phyloP scores from a whole-genome alignment of 2,113 vertebrate species.

The Hippocampus guttulatus region DNA sequence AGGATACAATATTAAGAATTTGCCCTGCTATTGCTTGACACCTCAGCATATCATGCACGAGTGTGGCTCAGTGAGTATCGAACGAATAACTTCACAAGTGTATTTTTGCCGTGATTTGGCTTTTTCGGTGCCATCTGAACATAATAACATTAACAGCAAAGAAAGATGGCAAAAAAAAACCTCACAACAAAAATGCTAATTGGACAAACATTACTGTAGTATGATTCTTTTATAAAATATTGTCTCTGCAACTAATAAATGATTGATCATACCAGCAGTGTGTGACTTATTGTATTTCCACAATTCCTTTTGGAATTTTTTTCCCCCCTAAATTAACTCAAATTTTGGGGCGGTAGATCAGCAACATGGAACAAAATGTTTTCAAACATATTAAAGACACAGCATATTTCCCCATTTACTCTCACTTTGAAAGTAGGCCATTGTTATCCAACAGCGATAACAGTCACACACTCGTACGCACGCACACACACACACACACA shows the following conservation, averaged over 20 bases:
- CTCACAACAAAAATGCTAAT: background rate
- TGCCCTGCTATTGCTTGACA: background rate
- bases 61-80: background rate
- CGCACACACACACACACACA: no score
- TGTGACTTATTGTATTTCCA: background rate
- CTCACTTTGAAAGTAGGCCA: slow-evolving; percentile 29
- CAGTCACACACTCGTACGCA: background rate
- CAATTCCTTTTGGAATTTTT: background rate
- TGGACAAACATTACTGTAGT: background rate
- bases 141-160: background rate
- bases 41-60: background rate
- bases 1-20: background rate
- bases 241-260: background rate
- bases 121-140: background rate
- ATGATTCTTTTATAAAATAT: background rate
- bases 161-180: background rate
- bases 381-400: background rate
- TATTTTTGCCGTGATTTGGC: background rate
- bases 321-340: no score
- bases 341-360: no score
- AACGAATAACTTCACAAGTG: background rate
- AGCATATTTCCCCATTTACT: slow-evolving; percentile 6
- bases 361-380: background rate
- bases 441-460: slow-evolving; percentile 16
- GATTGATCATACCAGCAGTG: background rate